phyloP scores from a whole-genome alignment of 2,113 vertebrate genomes.

The Triplophysa rosa region DNA sequence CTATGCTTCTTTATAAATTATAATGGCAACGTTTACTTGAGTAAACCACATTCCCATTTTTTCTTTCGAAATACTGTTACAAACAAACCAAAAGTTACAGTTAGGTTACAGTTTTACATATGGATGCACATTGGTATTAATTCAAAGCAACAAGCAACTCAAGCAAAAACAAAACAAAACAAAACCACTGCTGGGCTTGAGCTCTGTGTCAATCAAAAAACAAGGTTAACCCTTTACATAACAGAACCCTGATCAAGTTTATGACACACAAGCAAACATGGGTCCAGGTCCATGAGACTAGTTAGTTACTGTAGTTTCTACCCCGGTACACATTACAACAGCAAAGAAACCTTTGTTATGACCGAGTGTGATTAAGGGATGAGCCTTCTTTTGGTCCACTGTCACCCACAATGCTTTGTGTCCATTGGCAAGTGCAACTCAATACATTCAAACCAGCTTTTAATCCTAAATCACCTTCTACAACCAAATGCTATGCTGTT shows the following conservation, averaged over 20 bases:
- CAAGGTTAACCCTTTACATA: background rate
- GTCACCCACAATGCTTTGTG: background rate
- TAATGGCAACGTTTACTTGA: background rate
- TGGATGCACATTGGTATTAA: background rate
- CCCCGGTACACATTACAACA: background rate
- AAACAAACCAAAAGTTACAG: background rate
- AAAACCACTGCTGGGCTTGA: background rate
- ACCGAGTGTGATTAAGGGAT: background rate
- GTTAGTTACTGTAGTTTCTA: background rate
- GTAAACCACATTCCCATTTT: background rate
- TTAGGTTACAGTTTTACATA: background rate
- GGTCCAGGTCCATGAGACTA: background rate
- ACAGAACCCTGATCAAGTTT: background rate
- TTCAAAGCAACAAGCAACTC: background rate
- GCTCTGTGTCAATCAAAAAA: background rate
- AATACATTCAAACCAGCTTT: background rate
- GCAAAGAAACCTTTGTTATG: background rate
- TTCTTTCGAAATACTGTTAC: background rate
- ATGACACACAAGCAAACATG: background rate
- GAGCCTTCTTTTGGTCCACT: constrained; percentile 16
- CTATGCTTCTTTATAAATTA: background rate
- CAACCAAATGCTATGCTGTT: background rate
- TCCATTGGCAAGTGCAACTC: background rate
- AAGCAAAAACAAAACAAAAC: constrained; percentile 12
- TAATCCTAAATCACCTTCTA: background rate